These are phyloP conservation scores for Bergia puertoricense DNA, from an alignment of 92 coral and sea anemone genomes.

Conservation along the genomic window DNA sequence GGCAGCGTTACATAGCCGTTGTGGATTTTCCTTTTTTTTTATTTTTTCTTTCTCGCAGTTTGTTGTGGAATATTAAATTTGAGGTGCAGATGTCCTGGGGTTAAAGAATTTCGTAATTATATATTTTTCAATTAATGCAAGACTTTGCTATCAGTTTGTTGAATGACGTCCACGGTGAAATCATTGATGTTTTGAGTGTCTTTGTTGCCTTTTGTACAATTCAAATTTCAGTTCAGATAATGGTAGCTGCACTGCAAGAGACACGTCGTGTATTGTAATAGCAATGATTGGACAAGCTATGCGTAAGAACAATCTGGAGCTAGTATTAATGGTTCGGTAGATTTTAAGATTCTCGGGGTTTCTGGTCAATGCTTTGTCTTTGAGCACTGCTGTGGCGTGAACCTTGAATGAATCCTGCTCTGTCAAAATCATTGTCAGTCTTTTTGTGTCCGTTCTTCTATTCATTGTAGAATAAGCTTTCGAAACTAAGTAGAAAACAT, in stretches of 20 bases:
- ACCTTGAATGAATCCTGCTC: neutral
- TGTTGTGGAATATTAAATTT: slow-evolving; percentile 9
- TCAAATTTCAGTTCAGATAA: neutral
- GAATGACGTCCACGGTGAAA: neutral
- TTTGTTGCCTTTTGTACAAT: too few relatives aligned
- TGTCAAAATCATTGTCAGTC: neutral
- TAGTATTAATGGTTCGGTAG: too few relatives aligned
- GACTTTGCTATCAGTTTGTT: neutral
- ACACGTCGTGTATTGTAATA: neutral
- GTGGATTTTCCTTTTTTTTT: neutral
- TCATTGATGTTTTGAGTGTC: neutral
- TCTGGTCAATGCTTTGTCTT: too few relatives aligned
- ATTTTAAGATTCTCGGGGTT: neutral
- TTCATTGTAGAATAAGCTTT: neutral
- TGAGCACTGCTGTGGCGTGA: neutral
- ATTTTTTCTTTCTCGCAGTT: slow-evolving; percentile 18
- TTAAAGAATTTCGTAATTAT: slow-evolving; percentile 8
- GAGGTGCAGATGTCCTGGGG: slow-evolving; percentile 21
- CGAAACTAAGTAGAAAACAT: neutral
- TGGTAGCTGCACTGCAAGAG: neutral
- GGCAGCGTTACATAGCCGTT: neutral
- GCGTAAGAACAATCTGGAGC: too few relatives aligned
- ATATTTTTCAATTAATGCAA: neutral
- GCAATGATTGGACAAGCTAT: too few relatives aligned
- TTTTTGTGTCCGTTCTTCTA: neutral